Evolutionary conservation across 2,888 invertebrate genomes (phyloP), one percentile per base, ranked within the genome.

Genomic region (Nomada hirtipes): DNA sequence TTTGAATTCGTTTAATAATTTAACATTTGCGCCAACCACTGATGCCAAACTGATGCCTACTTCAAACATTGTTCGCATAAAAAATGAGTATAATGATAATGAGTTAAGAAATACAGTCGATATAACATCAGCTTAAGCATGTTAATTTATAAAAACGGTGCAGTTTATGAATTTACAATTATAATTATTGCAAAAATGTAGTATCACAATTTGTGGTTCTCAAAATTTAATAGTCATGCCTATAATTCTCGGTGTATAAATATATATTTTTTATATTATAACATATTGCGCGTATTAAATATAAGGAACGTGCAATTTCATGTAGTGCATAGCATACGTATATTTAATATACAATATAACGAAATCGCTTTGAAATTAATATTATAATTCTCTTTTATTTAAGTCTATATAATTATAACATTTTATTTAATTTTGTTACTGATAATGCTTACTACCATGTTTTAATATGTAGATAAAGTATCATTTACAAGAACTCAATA

Each of bases 21-120:
- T 78, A 59, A 23, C 83, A 23, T 44, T 79, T 53, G 61, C 42
- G 69, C 60, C 53, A 26, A 69, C 69, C 55, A 80, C 73, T 76
- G 67, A 89, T 63, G 70, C 68, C 67, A 81, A 85, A 70, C 55
- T 74, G 26, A 80, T 80, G 47, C 71, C 79, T 70, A 75, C 71
- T 77, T 53, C 71, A 65, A 85, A 67, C 53, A 72, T 81, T 74
- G 88, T 89, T 85, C 84, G 88, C 83, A 84, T 89, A 60, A 89
- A 89, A 68, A 84, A 86, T 82, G 89, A 89, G 87, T 75, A 76
- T 84, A 84, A 78, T 36, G 79, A 84, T 11, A 79, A 86, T n/a
- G 23, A 60, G 61, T 61, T 73, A 75, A 80, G 70, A 61, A 79
- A 65, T 59, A 70, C 63, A 61, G 42, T 79, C 53, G 60, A 61